Evolutionary conservation across 2,113 vertebrate genomes (phyloP), one percentile per base, ranked within the genome.

Genomic region (Clarias macrocephalus): DNA sequence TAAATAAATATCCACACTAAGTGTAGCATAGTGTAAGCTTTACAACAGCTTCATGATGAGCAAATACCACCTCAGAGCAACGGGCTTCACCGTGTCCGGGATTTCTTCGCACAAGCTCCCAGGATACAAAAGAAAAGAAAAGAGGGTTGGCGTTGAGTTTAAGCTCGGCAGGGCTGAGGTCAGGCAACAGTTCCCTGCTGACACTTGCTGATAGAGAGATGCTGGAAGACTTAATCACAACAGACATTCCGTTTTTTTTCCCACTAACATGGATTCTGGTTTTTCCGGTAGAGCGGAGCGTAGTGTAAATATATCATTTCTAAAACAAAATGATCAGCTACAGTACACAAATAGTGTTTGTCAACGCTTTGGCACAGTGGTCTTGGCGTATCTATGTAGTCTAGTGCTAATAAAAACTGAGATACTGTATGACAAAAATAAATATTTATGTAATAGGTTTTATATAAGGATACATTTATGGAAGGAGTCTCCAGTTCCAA

Each of bases 141-240:
- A 57, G 82, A 72, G 48, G 7, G 48, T 63, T 37, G 82, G 63
- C 25, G 21, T 62, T 0, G 28, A 37, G 25, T 70, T 72, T 15
- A 84, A 59, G 70, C 66, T 72, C 3, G 63, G 65, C 82, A 57
- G 72, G 42, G 79, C 19, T 16, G 57, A 57, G 82, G 65, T 57
- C 54, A 68, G 33, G 65, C 62, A 33, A 70, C 19, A 25, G 63
- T 52, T 83, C 62, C 62, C 62, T 18, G 57, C 79, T 81, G 79
- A 81, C 79, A 81, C 30, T 81, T 11, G 30, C 79, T 25, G 57
- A 81, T 81, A 81, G 57, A 81, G 57, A 62, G 79, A 81, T 62
- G 79, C 57, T 81, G 33, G 79, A 81, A 42, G 57, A 81, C 79
- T 81, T 81, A 62, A 81, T 81, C 79, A 42, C 79, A 62, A 18